Conservation (phyloP, 2,113 vertebrate species). For the Perccottus glenii region DNA sequence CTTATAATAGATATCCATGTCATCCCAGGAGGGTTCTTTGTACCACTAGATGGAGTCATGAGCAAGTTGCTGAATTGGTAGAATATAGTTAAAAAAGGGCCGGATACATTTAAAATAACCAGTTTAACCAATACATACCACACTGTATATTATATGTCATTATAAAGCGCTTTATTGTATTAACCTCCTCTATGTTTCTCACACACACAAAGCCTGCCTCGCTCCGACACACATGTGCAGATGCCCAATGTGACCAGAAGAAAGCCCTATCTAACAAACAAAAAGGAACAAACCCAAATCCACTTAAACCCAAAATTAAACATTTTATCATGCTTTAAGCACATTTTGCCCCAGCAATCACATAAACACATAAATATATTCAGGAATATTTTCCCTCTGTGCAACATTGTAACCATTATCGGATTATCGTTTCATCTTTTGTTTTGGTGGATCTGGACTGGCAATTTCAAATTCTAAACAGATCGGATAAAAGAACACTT, state of each 20-base stretch:
- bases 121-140: neutral
- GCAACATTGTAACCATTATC: constrained; percentile 72
- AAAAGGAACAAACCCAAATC: constrained; percentile 55
- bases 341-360: constrained; percentile 54
- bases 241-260: constrained; percentile 30
- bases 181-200: constrained; percentile 14
- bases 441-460: constrained; percentile 71
- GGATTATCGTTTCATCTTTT: constrained; percentile 75
- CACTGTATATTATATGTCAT: neutral
- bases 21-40: too few species aligned
- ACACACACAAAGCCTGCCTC: constrained; percentile 4
- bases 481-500: constrained; percentile 68
- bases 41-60: neutral
- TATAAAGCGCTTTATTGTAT: constrained; percentile 33
- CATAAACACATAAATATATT: constrained; percentile 66
- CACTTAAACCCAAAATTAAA: constrained; percentile 61
- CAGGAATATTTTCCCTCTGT: constrained; percentile 62
- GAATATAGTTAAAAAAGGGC: too few species aligned
- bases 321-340: constrained; percentile 71
- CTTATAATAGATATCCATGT: too few species aligned
- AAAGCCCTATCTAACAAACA: constrained; percentile 48
- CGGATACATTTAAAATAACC: neutral
- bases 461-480: constrained; percentile 70
- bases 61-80: neutral
- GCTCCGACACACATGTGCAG: constrained; percentile 10